Evolutionary conservation across 2,888 invertebrate species (phyloP), one percentile per base, ranked within the genome.

Genomic region (Aromia moschata): DNA sequence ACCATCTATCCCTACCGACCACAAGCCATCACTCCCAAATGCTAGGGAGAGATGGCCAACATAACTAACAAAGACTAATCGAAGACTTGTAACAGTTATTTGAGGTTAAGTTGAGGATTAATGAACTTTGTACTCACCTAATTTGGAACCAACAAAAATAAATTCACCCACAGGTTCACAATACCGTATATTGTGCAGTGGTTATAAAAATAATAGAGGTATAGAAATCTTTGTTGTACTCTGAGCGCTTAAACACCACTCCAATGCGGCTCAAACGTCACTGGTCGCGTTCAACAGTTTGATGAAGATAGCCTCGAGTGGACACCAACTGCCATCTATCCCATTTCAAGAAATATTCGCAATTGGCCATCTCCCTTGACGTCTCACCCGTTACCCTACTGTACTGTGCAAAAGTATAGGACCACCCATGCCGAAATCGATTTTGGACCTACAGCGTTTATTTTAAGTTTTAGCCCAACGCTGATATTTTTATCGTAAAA

Each of bases 1-100:
- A 12, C 37, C 20, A 51, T 37, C 49, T 51, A 4, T 18, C 14
- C 18, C n/a, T 25, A 25, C 25, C 25, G 25, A 25, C 25, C 9
- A 9, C 9, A 25, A 9, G 25, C 25, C 9, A 25, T 25, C 25
- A 25, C 25, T 25, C 25, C 25, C 25, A 25, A 25, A 25, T 25
- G 25, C 9, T 25, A 25, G 25, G 25, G 9, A 25, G 25, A 25
- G 25, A 25, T 4, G 9, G 9, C 25, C n/a, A n/a, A n/a, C n/a
- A n/a, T n/a, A n/a, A n/a, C n/a, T n/a, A n/a, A n/a, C n/a, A n/a
- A 25, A 25, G 9, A 25, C 25, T 9, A 4, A 25, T 25, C 25
- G 25, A 25, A 25, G 25, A 25, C 25, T 25, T 25, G 25, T 25
- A 25, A 25, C 25, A 9, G 9, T 25, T 25, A 25, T 25, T 25